phyloP scores from a whole-genome alignment of 2,113 vertebrate genomes.

The Cyprinodon tularosa region DNA sequence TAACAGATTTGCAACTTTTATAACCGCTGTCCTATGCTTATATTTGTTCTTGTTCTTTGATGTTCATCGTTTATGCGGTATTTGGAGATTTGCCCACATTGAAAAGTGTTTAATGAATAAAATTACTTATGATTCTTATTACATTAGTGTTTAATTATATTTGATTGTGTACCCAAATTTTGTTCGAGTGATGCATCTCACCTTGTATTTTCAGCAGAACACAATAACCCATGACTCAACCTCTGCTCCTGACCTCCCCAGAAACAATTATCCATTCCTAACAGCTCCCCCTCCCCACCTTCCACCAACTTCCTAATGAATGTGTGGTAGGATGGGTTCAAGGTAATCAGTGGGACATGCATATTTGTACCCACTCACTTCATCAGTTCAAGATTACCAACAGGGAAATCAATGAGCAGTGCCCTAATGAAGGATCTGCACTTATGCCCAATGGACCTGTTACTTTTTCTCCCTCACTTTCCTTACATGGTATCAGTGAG shows the following conservation, averaged over 20 bases:
- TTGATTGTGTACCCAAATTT: slow-evolving; percentile 12
- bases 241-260: slow-evolving; percentile 69
- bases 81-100: background rate
- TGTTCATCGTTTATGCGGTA: background rate
- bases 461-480: slow-evolving; percentile 69
- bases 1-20: background rate
- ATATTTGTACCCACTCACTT: slow-evolving; percentile 79
- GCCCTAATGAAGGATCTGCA: slow-evolving; percentile 73
- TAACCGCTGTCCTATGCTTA: background rate
- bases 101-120: background rate
- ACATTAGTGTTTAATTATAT: background rate
- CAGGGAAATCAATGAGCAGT: slow-evolving; percentile 78
- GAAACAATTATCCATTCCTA: slow-evolving; percentile 74
- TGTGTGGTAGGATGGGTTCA: slow-evolving; percentile 66
- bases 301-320: slow-evolving; percentile 67
- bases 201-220: slow-evolving; percentile 19
- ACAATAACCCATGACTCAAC: slow-evolving; percentile 36
- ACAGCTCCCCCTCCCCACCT: slow-evolving; percentile 39
- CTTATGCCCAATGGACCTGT: slow-evolving; percentile 71
- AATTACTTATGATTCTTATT: background rate
- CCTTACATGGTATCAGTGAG: slow-evolving; percentile 70
- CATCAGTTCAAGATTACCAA: slow-evolving; percentile 78
- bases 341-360: slow-evolving; percentile 75
- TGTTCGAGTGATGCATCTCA: slow-evolving; percentile 32
- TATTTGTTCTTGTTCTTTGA: background rate